Evolutionary conservation across 2,113 vertebrate species (phyloP).

Genomic region (Cairina moschata): DNA sequence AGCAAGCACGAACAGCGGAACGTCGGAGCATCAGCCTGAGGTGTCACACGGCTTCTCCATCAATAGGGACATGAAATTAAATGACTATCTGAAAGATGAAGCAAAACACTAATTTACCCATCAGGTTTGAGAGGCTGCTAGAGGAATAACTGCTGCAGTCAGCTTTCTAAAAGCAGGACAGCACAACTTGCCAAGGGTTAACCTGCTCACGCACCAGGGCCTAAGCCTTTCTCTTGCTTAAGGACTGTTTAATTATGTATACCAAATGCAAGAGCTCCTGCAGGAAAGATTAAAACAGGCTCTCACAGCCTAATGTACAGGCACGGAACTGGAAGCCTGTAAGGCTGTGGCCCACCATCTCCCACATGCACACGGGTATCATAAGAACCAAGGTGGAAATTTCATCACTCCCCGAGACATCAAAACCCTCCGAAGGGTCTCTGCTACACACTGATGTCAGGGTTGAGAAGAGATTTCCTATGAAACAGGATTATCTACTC

Average conservation of each 20-base stretch:
- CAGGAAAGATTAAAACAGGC: conserved; percentile 26
- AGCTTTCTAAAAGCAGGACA: not conserved
- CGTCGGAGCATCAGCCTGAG: not conserved
- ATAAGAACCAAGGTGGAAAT: not conserved
- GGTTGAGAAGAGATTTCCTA: not conserved
- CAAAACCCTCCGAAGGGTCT: not conserved
- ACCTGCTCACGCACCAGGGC: not conserved
- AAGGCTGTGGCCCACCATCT: not conserved
- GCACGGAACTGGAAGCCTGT: not conserved
- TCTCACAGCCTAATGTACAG: not conserved
- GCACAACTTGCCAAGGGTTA: conserved; percentile 33
- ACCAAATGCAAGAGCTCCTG: conserved; percentile 34
- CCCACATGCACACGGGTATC: rapidly evolving
- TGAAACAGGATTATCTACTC: not conserved
- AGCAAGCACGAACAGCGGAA: conserved; percentile 8
- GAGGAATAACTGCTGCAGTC: not conserved
- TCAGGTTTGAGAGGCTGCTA: not conserved
- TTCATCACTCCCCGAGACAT: not conserved
- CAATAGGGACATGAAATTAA: conserved; percentile 22
- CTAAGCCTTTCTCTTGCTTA: conserved; percentile 11
- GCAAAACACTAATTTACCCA: not conserved
- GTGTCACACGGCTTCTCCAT: not conserved
- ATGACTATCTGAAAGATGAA: not conserved
- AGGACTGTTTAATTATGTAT: conserved; percentile 63
- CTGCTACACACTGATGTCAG: not conserved